A percentile compares a stretch with the other conserved stretches of the same genome.
Evolutionary conservation across 2,888 invertebrate genomes (phyloP).

Genomic region (Onchidella celtica): DNA sequence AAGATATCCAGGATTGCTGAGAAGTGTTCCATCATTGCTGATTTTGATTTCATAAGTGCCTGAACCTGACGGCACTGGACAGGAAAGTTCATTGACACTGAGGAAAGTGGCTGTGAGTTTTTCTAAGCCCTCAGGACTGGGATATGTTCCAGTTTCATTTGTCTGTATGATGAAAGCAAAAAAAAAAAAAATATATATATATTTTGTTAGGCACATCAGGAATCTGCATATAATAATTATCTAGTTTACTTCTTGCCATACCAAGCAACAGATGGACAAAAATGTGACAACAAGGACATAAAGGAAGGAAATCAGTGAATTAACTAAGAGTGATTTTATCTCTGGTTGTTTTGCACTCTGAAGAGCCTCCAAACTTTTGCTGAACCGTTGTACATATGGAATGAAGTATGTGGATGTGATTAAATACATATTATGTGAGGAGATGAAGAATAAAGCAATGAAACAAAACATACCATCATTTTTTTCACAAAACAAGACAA

Average conservation of each 20-base stretch:
- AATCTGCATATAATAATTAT: neutral
- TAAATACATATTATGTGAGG: too few relatives aligned
- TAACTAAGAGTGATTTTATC: too few relatives aligned
- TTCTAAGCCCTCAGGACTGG: slow-evolving; percentile 1
- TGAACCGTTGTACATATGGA: too few relatives aligned
- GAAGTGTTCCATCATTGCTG: slow-evolving; percentile 47
- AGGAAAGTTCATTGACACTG: slow-evolving; percentile 60
- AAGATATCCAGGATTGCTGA: slow-evolving; percentile 50
- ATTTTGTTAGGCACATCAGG: neutral
- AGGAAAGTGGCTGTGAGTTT: slow-evolving; percentile 51
- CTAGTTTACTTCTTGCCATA: too few relatives aligned
- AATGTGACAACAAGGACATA: too few relatives aligned
- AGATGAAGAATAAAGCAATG: too few relatives aligned
- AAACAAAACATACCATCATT: slow-evolving; percentile 48
- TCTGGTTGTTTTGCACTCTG: too few relatives aligned
- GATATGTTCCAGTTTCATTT: slow-evolving; percentile 55
- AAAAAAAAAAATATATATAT: slow-evolving; percentile 16
- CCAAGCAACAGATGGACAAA: too few relatives aligned
- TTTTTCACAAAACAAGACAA: slow-evolving; percentile 49
- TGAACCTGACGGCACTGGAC: slow-evolving; percentile 54
- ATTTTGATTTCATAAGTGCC: slow-evolving; percentile 51
- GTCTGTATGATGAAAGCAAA: slow-evolving; percentile 49
- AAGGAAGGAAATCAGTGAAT: too few relatives aligned
- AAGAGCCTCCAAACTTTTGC: too few relatives aligned
- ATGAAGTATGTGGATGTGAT: too few relatives aligned